phyloP scores from a whole-genome alignment of 2,888 invertebrate genomes.

The Cephalotes varians region DNA sequence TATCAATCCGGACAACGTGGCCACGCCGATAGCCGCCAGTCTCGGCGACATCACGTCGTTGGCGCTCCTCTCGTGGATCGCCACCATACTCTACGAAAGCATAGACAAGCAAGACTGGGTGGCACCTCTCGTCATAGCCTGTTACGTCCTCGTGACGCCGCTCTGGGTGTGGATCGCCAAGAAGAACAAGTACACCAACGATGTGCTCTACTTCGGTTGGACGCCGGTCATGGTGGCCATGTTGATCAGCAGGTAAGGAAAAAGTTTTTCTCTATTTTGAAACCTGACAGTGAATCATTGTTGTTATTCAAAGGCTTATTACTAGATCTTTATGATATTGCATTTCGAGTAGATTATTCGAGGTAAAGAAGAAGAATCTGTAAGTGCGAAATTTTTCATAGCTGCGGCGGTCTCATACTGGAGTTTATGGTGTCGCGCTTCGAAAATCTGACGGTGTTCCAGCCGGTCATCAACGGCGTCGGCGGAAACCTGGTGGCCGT shows the following conservation, averaged over 20 bases:
- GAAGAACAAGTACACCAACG: slow-evolving; percentile 90
- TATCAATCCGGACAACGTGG: slow-evolving; percentile 93
- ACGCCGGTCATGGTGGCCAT: slow-evolving; percentile 93
- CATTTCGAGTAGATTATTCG: not conserved
- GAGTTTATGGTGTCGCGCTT: slow-evolving; percentile 90
- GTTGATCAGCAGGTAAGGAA: slow-evolving; percentile 90
- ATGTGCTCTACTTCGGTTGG: slow-evolving; percentile 92
- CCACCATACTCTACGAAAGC: slow-evolving; percentile 87
- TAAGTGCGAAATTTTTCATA: slow-evolving; percentile 76
- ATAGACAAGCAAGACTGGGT: slow-evolving; percentile 89
- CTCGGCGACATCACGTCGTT: slow-evolving; percentile 92
- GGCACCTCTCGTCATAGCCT: slow-evolving; percentile 88
- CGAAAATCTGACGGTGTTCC: slow-evolving; percentile 91
- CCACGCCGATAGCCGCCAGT: slow-evolving; percentile 93
- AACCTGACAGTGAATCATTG: not conserved
- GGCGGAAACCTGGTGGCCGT: slow-evolving; percentile 94
- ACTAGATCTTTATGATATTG: not conserved
- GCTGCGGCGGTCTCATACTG: slow-evolving; percentile 91
- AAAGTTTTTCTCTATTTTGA: not conserved
- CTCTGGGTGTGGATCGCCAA: slow-evolving; percentile 91
- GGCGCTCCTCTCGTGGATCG: slow-evolving; percentile 88
- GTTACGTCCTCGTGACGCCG: slow-evolving; percentile 89
- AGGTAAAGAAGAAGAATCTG: not conserved
- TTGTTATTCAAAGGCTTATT: not conserved
- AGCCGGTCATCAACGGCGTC: slow-evolving; percentile 94